phyloP scores from a whole-genome alignment of 2,797 vertebrate species.

The Gadopsis bispinosus region DNA sequence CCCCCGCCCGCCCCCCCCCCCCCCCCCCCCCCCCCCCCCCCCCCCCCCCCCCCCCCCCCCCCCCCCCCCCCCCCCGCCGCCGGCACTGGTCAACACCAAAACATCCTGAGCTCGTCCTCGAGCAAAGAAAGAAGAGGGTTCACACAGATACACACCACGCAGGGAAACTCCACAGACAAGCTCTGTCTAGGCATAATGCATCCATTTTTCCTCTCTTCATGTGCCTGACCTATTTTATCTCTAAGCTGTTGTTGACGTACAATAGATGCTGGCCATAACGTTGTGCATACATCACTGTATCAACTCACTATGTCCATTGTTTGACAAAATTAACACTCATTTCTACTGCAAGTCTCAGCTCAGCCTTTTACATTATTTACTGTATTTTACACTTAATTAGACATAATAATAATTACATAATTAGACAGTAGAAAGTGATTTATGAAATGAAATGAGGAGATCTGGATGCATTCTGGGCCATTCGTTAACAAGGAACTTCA shows the following conservation, averaged over 20 bases:
- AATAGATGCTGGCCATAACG: slow-evolving; percentile 17
- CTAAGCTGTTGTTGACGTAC: slow-evolving; percentile 4
- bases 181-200: slow-evolving; percentile 60
- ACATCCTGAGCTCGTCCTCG: slow-evolving; percentile 42
- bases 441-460: slow-evolving; percentile 49
- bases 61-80: too few species aligned
- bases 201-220: slow-evolving; percentile 59
- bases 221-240: neutral
- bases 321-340: slow-evolving; percentile 20
- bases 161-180: slow-evolving; percentile 30
- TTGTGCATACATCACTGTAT: slow-evolving; percentile 23
- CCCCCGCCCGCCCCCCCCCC: too few species aligned
- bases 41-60: too few species aligned
- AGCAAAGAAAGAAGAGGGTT: slow-evolving; percentile 52
- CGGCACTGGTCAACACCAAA: slow-evolving; percentile 50
- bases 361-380: slow-evolving; percentile 22
- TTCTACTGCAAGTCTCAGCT: slow-evolving; percentile 3
- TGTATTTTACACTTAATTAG: slow-evolving; percentile 16
- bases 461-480: slow-evolving; percentile 74
- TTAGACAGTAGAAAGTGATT: slow-evolving; percentile 8
- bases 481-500: slow-evolving; percentile 24
- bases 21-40: too few species aligned
- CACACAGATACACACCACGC: slow-evolving; percentile 78
- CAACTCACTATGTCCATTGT: slow-evolving; percentile 8
- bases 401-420: neutral